phyloP scores from a whole-genome alignment of 1,140 invertebrate species.

The Myzus persicae region DNA sequence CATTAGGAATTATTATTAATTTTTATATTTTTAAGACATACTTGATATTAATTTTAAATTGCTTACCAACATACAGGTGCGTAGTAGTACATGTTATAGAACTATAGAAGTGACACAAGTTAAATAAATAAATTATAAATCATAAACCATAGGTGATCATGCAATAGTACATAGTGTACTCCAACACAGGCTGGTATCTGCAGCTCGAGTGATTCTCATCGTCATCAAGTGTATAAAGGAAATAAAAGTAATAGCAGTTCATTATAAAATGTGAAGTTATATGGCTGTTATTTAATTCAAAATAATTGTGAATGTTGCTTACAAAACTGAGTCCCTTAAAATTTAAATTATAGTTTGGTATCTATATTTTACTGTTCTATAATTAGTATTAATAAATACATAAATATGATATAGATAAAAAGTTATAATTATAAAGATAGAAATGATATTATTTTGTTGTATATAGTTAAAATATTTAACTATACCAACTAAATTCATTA shows the following conservation, averaged over 20 bases:
- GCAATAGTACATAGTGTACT: neutral
- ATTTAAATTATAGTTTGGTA: no score
- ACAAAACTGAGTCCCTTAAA: no score
- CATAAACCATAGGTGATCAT: neutral
- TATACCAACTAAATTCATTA: neutral
- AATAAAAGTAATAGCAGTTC: neutral
- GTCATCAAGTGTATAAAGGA: neutral
- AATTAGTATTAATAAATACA: neutral
- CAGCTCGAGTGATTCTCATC: neutral
- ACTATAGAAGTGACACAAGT: neutral
- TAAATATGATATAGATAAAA: no score
- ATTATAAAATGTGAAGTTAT: neutral
- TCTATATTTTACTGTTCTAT: neutral
- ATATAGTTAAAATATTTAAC: neutral
- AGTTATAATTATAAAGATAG: no score
- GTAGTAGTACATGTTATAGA: no score
- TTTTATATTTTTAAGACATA: neutral
- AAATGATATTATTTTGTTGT: neutral
- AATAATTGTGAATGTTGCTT: no score
- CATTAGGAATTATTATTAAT: neutral
- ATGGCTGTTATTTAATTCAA: no score
- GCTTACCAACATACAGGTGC: neutral
- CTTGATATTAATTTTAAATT: neutral
- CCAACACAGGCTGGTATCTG: neutral
- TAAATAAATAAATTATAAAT: no score